Conservation (phyloP, 1,140 invertebrate genomes). For the Heliconius congener region DNA sequence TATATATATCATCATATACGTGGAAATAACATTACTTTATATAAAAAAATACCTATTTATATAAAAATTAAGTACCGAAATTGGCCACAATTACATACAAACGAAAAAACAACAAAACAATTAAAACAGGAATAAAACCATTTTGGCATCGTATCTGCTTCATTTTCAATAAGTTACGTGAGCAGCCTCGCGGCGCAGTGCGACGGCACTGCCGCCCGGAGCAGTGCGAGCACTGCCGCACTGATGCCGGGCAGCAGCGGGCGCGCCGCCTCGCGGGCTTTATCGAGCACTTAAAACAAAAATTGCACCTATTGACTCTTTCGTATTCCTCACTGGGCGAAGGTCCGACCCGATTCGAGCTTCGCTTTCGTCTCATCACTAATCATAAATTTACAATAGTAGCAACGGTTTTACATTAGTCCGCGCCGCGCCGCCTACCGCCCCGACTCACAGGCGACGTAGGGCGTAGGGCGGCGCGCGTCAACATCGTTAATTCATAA, state of each 20-base stretch:
- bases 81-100: conserved; percentile 80
- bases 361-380: conserved; percentile 68
- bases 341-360: conserved; percentile 72
- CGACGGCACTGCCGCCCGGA: conserved; percentile 22
- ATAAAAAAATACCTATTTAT: conserved; percentile 79
- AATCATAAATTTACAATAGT: conserved; percentile 75
- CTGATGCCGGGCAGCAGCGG: conserved; percentile 13
- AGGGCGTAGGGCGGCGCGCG: conserved; percentile 33
- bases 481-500: conserved; percentile 73
- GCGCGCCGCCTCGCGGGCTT: conserved; percentile 37
- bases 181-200: conserved; percentile 47
- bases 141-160: conserved; percentile 79
- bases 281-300: conserved; percentile 67
- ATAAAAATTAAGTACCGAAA: conserved; percentile 78
- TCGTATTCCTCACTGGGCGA: conserved; percentile 70
- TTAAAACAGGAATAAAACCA: conserved; percentile 80
- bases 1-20: conserved; percentile 76
- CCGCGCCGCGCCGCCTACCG: conserved; percentile 70
- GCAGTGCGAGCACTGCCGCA: not conserved
- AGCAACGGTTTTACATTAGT: conserved; percentile 76
- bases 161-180: conserved; percentile 74
- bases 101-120: conserved; percentile 80
- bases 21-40: conserved; percentile 78
- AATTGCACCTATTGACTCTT: conserved; percentile 80
- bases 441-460: conserved; percentile 48